phyloP scores from a whole-genome alignment of 2,113 vertebrate species.

The Atrichornis clamosus region DNA sequence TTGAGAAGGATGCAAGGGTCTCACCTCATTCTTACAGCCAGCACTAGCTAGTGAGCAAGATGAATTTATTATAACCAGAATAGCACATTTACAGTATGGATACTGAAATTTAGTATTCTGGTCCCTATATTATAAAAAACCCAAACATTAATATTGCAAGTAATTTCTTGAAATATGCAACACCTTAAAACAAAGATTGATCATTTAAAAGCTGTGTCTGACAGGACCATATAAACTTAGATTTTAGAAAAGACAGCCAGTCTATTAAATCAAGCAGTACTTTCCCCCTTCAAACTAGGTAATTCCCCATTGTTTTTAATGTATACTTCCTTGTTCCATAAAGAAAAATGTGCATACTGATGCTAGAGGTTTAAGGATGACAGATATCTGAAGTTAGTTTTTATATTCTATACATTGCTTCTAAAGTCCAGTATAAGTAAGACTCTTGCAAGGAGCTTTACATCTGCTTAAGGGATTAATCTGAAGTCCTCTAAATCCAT shows the following conservation, averaged over 20 bases:
- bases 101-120: not conserved
- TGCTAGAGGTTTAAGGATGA: not conserved
- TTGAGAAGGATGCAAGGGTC: not conserved
- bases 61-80: not conserved
- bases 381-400: not conserved
- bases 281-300: not conserved
- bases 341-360: not conserved
- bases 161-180: not conserved
- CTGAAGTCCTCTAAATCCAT: constrained; percentile 10
- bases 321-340: not conserved
- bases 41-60: not conserved
- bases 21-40: not conserved
- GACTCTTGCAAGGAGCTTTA: not conserved
- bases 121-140: not conserved
- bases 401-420: not conserved
- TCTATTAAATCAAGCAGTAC: not conserved
- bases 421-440: not conserved
- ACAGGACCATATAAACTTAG: not conserved
- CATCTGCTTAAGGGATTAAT: not conserved
- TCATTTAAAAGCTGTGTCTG: not conserved
- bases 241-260: not conserved
- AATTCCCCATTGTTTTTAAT: not conserved
- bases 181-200: not conserved
- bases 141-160: not conserved
- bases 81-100: not conserved